A percentile compares a stretch with the other conserved stretches of the same genome.
phyloP scores from a whole-genome alignment of 2,888 invertebrate genomes.

The Sesia apiformis region DNA sequence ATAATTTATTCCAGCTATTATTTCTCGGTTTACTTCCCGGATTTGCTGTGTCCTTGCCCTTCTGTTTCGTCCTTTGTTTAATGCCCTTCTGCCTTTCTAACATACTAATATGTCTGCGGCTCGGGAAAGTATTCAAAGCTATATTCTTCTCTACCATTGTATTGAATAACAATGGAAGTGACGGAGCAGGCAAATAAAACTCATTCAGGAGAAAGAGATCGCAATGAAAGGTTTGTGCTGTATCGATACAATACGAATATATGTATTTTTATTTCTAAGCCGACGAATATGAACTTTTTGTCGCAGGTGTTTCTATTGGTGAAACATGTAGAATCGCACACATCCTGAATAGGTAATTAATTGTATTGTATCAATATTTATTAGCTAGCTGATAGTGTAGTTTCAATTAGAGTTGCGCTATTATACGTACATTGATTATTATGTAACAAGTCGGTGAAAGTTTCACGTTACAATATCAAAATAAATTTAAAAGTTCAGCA shows the following conservation, averaged over 20 bases:
- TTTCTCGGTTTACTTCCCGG: constrained; percentile 24
- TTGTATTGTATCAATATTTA: too few species aligned
- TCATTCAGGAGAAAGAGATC: constrained; percentile 2
- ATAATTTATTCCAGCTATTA: constrained; percentile 30
- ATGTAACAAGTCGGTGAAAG: too few species aligned
- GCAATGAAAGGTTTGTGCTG: background rate
- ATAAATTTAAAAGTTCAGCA: too few species aligned
- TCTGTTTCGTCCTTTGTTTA: constrained; percentile 5
- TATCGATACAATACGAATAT: background rate
- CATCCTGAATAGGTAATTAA: too few species aligned
- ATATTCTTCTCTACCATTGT: background rate
- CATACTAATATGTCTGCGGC: background rate
- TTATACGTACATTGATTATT: too few species aligned
- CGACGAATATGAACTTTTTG: too few species aligned
- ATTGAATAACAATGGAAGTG: background rate
- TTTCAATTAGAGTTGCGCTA: too few species aligned
- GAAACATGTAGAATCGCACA: too few species aligned
- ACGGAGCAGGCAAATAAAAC: constrained; percentile 1
- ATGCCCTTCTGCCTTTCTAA: background rate
- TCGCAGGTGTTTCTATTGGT: too few species aligned
- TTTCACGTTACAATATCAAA: too few species aligned
- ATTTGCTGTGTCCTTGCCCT: constrained; percentile 13
- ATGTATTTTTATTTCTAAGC: too few species aligned
- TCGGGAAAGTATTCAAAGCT: background rate
- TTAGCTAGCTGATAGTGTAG: too few species aligned